Evolutionary conservation across 1,140 invertebrate genomes (phyloP).

Genomic region (Caenorhabditis remanei): DNA sequence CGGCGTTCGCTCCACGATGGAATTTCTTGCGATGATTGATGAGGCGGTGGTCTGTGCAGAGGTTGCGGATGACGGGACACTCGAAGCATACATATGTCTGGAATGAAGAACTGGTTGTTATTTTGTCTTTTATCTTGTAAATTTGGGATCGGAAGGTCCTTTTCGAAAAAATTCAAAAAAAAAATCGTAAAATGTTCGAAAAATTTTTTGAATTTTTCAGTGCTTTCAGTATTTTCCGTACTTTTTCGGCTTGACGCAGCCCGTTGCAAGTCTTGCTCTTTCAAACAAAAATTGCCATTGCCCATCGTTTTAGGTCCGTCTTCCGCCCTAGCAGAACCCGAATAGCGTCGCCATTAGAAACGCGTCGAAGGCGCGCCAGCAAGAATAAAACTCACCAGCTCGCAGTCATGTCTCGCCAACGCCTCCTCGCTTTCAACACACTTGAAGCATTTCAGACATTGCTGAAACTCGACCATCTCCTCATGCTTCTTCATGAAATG

Average conservation of each 20-base stretch:
- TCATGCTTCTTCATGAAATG: conserved; percentile 74
- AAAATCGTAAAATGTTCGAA: background rate
- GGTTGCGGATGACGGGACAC: conserved; percentile 76
- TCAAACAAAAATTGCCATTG: too few relatives aligned
- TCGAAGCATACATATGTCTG: conserved; percentile 77
- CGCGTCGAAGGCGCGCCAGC: background rate
- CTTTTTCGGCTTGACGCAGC: too few relatives aligned
- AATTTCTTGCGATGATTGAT: conserved; percentile 74
- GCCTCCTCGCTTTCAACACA: conserved; percentile 70
- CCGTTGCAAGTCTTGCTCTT: too few relatives aligned
- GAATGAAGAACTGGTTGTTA: too few relatives aligned
- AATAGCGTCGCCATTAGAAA: too few relatives aligned
- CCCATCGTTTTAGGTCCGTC: too few relatives aligned
- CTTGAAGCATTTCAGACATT: conserved; percentile 77
- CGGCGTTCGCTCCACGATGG: conserved; percentile 73
- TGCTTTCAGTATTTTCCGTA: too few relatives aligned
- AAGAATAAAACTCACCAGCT: conserved; percentile 61
- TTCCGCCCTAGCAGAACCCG: too few relatives aligned
- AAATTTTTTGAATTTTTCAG: background rate
- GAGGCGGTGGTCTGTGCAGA: conserved; percentile 74
- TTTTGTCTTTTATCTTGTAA: too few relatives aligned
- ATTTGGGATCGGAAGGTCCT: too few relatives aligned
- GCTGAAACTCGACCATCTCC: conserved; percentile 74
- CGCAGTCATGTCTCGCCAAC: conserved; percentile 73
- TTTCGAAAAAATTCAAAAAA: too few relatives aligned